Evolutionary conservation across 2,113 vertebrate genomes (phyloP), one percentile per base, ranked within the genome.

Genomic region (Machaerirhynchus nigripectus): DNA sequence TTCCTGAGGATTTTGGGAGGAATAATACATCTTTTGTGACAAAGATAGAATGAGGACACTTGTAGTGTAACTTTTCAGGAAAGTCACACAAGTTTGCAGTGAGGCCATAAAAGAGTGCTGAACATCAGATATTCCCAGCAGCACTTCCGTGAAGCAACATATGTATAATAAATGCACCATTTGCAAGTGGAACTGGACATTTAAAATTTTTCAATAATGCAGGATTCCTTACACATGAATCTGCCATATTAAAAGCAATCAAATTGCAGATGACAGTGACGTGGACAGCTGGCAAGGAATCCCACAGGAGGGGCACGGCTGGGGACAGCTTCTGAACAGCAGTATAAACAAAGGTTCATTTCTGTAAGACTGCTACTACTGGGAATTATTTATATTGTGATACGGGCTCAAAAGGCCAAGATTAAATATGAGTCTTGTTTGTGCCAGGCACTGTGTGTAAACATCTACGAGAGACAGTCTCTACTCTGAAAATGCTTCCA

Each of bases 321-420:
- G 0, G 57, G 57, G 52, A n/a, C 4, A 0, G 2, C 69, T 71
- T 90, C 83, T 73, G 61, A 83, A 31, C 44, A 85, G 83, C 79
- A 79, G 35, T 8, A 2, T 59, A 90, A 90, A 90, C 57, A 92
- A 80, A 76, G 33, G 28, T 39, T 53, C 10, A 1, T 64, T 92
- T 80, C 50, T 4, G 1, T 76, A 78, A 53, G 49, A 84, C 42
- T 63, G 13, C 65, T 92, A 75, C 82, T 87, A 35, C 27, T 75
- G 49, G 37, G 79, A 95, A 91, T 70, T 93, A 86, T 87, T 93
- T 95, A 83, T 74, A 37, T 69, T 93, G 53, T 77, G 63, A 77
- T 90, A 87, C 0, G 1, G 16, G 31, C 80, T 92, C n/a, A 56
- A 68, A 92, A 86, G 64, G 22, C 49, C 11, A 40, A 27, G 87